These are phyloP conservation scores for Sycophila texana DNA, from an alignment of 2,888 invertebrate species.

Conservation along the genomic window DNA sequence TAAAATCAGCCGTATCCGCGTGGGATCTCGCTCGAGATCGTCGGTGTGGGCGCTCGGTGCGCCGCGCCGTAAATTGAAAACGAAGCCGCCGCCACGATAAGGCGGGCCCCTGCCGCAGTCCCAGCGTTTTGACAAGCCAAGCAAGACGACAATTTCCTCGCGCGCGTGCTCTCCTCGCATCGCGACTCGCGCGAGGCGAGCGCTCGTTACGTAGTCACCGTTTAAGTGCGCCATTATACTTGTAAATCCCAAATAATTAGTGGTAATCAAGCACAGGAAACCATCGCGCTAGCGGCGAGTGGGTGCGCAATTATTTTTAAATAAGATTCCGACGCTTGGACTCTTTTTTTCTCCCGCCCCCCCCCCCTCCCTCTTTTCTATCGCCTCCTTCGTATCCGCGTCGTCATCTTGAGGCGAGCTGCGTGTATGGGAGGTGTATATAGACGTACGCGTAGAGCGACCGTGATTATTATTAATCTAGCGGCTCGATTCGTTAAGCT, in stretches of 20 bases:
- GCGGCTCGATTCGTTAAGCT: conserved; percentile 63
- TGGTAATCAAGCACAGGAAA: conserved; percentile 75
- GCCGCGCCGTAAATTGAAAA: conserved; percentile 52
- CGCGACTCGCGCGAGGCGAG: not conserved
- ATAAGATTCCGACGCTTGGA: conserved; percentile 70
- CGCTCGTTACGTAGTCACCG: conserved; percentile 71
- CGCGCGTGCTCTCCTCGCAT: conserved; percentile 32
- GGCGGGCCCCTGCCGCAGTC: conserved; percentile 3
- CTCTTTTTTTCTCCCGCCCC: conserved; percentile 58
- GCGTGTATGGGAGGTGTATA: conserved; percentile 25
- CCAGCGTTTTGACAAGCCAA: conserved; percentile 56
- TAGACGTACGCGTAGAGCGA: conserved; percentile 54
- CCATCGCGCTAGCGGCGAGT: conserved; percentile 59
- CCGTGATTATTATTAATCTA: conserved; percentile 71
- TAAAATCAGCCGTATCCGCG: conserved; percentile 35
- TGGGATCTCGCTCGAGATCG: conserved; percentile 22
- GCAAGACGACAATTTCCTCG: conserved; percentile 58
- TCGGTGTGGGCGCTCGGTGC: conserved; percentile 1
- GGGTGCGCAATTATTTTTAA: conserved; percentile 74
- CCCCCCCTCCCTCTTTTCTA: conserved; percentile 1
- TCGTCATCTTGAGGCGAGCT: conserved; percentile 55
- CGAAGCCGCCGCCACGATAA: conserved; percentile 16
- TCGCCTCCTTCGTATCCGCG: conserved; percentile 33
- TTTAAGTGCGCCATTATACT: conserved; percentile 74
- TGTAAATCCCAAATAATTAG: conserved; percentile 75